Percentiles rank a stretch among this genome's conserved stretches.
Conservation (phyloP, 2,888 invertebrate species). For the Lamproptera curius region DNA sequence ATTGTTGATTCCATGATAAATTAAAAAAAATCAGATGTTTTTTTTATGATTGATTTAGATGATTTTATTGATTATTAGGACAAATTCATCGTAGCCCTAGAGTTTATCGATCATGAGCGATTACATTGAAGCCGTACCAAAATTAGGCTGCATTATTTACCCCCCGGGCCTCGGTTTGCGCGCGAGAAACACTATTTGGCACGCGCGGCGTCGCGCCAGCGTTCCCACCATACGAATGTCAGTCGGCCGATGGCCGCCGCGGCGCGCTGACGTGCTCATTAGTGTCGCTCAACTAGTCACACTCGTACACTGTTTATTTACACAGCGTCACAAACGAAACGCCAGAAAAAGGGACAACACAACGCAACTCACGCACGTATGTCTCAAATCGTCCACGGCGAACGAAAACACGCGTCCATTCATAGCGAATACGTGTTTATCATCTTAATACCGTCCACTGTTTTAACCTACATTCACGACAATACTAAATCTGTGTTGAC, state of each 20-base stretch:
- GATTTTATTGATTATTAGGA: no score
- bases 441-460: conserved; percentile 34
- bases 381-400: conserved; percentile 25
- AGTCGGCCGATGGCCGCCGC: conserved; percentile 65
- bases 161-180: conserved; percentile 24
- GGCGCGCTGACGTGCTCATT: conserved; percentile 42
- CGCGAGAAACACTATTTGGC: conserved; percentile 33
- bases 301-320: conserved; percentile 58
- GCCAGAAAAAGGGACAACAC: conserved; percentile 43
- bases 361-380: conserved; percentile 53
- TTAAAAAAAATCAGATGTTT: no score
- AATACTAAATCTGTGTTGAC: conserved; percentile 36
- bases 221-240: conserved; percentile 35
- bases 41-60: no score
- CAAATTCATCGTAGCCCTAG: no score
- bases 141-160: conserved; percentile 5
- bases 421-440: conserved; percentile 27
- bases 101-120: not conserved
- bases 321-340: conserved; percentile 48
- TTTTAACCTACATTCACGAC: conserved; percentile 41
- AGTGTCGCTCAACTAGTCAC: conserved; percentile 33
- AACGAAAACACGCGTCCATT: conserved; percentile 2
- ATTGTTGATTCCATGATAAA: no score
- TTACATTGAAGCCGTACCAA: not conserved
- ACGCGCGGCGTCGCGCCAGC: conserved; percentile 33